phyloP scores from a whole-genome alignment of 2,888 invertebrate genomes.

The Gibbula magus region DNA sequence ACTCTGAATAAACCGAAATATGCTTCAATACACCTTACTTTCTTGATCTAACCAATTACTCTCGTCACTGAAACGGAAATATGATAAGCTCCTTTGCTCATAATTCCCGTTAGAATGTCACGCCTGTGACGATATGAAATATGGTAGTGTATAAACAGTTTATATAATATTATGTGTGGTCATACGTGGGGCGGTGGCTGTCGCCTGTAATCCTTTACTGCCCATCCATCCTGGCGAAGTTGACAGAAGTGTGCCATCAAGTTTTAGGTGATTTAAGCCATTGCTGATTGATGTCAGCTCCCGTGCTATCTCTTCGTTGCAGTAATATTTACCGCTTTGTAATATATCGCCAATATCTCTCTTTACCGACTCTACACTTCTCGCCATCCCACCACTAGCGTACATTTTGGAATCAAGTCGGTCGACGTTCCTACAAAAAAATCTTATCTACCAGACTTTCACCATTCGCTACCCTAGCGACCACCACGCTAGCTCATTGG shows the following conservation, averaged over 20 bases:
- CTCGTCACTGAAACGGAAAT: too few species aligned
- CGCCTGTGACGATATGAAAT: too few species aligned
- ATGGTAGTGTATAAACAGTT: too few species aligned
- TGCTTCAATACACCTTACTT: too few species aligned
- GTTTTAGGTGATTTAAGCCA: conserved; percentile 68
- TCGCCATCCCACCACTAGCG: conserved; percentile 38
- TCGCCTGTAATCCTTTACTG: neutral
- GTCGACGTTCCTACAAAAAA: neutral
- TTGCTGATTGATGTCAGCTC: conserved; percentile 65
- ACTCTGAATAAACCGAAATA: too few species aligned
- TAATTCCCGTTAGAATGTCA: too few species aligned
- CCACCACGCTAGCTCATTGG: neutral
- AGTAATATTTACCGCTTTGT: conserved; percentile 67
- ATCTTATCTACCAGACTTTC: conserved; percentile 6
- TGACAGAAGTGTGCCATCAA: conserved; percentile 66
- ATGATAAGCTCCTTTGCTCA: too few species aligned
- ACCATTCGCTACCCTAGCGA: neutral
- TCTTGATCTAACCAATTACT: too few species aligned
- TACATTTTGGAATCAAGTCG: conserved; percentile 28
- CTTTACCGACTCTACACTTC: conserved; percentile 44
- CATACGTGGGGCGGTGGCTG: neutral
- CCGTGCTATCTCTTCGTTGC: conserved; percentile 68
- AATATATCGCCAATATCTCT: conserved; percentile 57
- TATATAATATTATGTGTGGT: neutral
- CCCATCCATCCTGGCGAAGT: conserved; percentile 62